Evolutionary conservation across 1,140 invertebrate species (phyloP).

Genomic region (Danaus plexippus): DNA sequence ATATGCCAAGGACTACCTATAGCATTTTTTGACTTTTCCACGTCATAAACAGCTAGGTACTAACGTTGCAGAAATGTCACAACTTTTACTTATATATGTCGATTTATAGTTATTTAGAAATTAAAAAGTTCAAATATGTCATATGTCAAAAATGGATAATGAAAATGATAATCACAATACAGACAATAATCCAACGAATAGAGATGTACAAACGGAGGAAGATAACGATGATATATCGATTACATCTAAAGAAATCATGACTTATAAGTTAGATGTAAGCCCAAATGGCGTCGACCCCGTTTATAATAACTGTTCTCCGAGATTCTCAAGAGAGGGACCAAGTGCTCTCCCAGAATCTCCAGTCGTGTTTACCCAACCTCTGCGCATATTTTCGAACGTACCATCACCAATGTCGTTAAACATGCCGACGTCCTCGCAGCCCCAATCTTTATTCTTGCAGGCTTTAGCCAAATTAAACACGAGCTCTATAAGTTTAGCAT

Average conservation of each 20-base stretch:
- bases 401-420: slow-evolving; percentile 25
- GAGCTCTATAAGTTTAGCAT: slow-evolving; percentile 30
- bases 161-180: slow-evolving; percentile 1
- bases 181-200: slow-evolving; percentile 6
- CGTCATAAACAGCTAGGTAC: too few relatives aligned
- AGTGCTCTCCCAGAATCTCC: too few relatives aligned
- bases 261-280: slow-evolving; percentile 14
- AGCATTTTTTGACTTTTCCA: too few relatives aligned
- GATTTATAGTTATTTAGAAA: background rate
- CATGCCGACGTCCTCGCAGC: slow-evolving; percentile 20
- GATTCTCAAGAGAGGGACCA: too few relatives aligned
- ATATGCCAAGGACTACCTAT: background rate
- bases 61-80: too few relatives aligned
- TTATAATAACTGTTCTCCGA: too few relatives aligned
- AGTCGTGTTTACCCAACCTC: background rate
- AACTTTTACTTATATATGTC: background rate
- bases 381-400: slow-evolving; percentile 18
- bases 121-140: too few relatives aligned
- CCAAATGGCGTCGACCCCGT: too few relatives aligned
- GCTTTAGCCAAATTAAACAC: slow-evolving; percentile 49
- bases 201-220: slow-evolving; percentile 11
- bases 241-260: slow-evolving; percentile 20
- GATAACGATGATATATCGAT: slow-evolving; percentile 16
- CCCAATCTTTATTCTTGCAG: slow-evolving; percentile 42
- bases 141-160: slow-evolving; percentile 10